Evolutionary conservation across 2,113 vertebrate genomes (phyloP).

Genomic region (Galemys pyrenaicus): DNA sequence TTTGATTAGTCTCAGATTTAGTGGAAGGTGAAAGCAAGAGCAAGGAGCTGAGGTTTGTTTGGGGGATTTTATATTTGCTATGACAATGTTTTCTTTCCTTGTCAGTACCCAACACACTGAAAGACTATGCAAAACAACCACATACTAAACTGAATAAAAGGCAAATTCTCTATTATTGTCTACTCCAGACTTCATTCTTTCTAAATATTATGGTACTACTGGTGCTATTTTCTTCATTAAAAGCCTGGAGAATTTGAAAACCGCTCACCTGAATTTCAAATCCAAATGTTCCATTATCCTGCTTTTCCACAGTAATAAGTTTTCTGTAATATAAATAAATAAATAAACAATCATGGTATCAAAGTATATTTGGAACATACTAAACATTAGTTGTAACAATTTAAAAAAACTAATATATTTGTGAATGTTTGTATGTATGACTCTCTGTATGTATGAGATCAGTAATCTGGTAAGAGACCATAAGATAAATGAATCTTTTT

Average conservation of each 20-base stretch:
- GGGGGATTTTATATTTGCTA: not conserved
- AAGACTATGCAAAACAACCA: not conserved
- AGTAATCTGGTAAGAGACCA: not conserved
- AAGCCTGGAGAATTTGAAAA: conserved; percentile 26
- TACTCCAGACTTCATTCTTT: not conserved
- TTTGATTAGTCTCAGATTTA: not conserved
- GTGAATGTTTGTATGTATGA: not conserved
- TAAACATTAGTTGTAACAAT: accelerated
- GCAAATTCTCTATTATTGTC: not conserved
- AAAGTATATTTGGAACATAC: accelerated
- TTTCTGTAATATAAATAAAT: conserved; percentile 77
- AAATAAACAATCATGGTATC: accelerated
- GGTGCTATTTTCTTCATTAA: not conserved
- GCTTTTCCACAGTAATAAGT: conserved; percentile 88
- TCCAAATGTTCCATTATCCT: conserved; percentile 94
- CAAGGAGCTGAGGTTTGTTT: conserved; percentile 65
- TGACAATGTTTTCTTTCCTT: not conserved
- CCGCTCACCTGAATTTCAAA: conserved; percentile 97
- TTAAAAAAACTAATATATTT: conserved; percentile 27
- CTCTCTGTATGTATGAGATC: not conserved
- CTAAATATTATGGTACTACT: not conserved
- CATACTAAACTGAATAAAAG: not conserved
- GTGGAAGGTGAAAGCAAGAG: not conserved
- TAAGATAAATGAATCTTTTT: conserved; percentile 43
- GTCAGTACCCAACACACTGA: not conserved